Conservation (phyloP, 2,888 invertebrate genomes). For the Aproaerema taeniolella region DNA sequence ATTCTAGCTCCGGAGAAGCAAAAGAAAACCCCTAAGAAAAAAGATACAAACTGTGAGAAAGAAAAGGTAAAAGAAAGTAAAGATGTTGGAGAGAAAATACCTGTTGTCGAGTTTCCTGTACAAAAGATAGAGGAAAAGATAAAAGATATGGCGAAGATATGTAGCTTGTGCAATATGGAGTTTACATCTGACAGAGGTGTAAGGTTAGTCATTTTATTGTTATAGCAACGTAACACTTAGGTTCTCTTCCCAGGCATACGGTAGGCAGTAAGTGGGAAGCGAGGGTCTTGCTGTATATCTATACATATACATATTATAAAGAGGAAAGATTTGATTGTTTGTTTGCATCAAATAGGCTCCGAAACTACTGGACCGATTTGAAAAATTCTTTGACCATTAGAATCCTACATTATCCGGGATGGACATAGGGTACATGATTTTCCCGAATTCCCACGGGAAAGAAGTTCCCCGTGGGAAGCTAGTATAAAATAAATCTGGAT, state of each 20-base stretch:
- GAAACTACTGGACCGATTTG: no score
- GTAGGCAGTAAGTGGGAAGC: no score
- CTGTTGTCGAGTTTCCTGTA: background rate
- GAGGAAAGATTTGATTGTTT: no score
- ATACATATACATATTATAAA: no score
- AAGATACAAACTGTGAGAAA: constrained; percentile 11
- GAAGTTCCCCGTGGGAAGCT: no score
- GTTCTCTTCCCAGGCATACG: background rate
- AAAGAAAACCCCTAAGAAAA: constrained; percentile 21
- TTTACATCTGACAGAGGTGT: constrained; percentile 57
- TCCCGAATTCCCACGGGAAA: no score
- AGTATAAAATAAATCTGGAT: no score
- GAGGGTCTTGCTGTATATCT: no score
- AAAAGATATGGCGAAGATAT: constrained; percentile 31
- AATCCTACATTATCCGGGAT: no score
- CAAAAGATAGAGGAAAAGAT: constrained; percentile 2
- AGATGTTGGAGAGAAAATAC: background rate
- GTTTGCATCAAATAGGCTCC: no score
- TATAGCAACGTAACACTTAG: background rate
- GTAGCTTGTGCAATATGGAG: constrained; percentile 44
- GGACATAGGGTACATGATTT: no score
- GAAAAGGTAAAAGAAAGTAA: background rate
- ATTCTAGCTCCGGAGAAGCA: constrained; percentile 32
- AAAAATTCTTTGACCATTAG: no score
- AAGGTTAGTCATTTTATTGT: constrained; percentile 38